Evolutionary conservation across 1,140 invertebrate genomes (phyloP).

Genomic region (Pseudomyrmex dendroicus): DNA sequence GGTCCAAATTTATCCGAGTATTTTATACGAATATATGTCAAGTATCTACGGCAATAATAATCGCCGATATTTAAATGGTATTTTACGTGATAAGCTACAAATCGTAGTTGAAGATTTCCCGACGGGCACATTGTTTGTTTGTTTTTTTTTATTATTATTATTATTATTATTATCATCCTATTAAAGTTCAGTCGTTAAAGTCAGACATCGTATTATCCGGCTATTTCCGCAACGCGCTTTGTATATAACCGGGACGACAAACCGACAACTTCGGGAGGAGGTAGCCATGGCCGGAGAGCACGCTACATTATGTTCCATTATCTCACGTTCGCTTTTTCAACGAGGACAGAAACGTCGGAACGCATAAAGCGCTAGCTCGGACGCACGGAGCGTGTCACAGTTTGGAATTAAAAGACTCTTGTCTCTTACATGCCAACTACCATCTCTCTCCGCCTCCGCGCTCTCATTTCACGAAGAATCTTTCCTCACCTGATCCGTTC

Average conservation of each 20-base stretch:
- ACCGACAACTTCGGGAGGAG: constrained; percentile 55
- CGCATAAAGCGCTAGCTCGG: constrained; percentile 44
- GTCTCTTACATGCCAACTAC: constrained; percentile 34
- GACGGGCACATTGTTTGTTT: background rate
- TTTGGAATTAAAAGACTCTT: constrained; percentile 65
- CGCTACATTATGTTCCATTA: constrained; percentile 76
- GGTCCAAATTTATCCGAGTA: background rate
- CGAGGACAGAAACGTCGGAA: constrained; percentile 53
- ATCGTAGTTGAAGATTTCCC: constrained; percentile 2
- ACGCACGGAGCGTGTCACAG: constrained; percentile 15
- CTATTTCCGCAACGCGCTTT: constrained; percentile 53
- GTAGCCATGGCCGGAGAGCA: constrained; percentile 56
- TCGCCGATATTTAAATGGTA: constrained; percentile 3
- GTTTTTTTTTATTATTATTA: background rate
- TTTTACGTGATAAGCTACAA: constrained; percentile 2
- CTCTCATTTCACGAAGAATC: background rate
- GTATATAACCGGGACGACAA: constrained; percentile 23
- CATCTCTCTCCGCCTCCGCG: background rate
- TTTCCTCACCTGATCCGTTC: background rate
- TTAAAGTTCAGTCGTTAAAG: constrained; percentile 58
- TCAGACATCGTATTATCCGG: constrained; percentile 22
- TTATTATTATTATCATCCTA: constrained; percentile 45
- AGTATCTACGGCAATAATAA: background rate
- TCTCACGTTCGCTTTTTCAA: constrained; percentile 71
- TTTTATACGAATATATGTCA: background rate